Conservation (phyloP, 1,140 invertebrate species). For the Hyles vespertilio region DNA sequence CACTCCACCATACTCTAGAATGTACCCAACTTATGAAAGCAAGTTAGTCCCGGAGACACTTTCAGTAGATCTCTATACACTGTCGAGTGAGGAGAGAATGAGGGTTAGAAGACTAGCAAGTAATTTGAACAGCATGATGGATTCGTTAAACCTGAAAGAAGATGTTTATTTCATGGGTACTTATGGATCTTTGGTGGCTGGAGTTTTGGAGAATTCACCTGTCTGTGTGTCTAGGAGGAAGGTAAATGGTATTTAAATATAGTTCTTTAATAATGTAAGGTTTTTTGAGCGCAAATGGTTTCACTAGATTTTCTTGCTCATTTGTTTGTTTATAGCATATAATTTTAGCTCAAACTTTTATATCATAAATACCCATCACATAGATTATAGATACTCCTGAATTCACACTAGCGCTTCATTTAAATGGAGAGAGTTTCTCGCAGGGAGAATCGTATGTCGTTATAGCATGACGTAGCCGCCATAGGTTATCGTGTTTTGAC, state of each 20-base stretch:
- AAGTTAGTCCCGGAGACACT: constrained; percentile 60
- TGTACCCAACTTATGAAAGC: constrained; percentile 78
- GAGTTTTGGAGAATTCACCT: constrained; percentile 77
- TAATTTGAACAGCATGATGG: constrained; percentile 78
- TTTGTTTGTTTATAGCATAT: too few relatives aligned
- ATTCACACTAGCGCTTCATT: too few relatives aligned
- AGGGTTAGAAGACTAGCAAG: constrained; percentile 69
- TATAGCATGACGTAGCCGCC: too few relatives aligned
- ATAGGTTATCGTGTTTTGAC: too few relatives aligned
- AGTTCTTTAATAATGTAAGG: too few relatives aligned
- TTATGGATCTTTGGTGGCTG: constrained; percentile 79
- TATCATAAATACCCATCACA: too few relatives aligned
- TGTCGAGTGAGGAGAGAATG: constrained; percentile 51
- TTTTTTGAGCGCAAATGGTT: too few relatives aligned
- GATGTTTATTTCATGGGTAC: constrained; percentile 81
- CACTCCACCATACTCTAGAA: constrained; percentile 77
- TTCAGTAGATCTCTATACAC: constrained; percentile 64
- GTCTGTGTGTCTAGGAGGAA: constrained; percentile 74
- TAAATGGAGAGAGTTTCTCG: too few relatives aligned
- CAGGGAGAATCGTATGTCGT: too few relatives aligned
- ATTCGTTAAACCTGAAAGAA: constrained; percentile 78
- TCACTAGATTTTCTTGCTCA: too few relatives aligned
- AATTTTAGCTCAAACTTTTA: too few relatives aligned
- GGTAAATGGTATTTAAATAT: constrained; percentile 43
- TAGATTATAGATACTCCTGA: too few relatives aligned